These are phyloP conservation scores for Ditylenchus weischeri DNA, from an alignment of 2,888 invertebrate species.

Conservation along the genomic window DNA sequence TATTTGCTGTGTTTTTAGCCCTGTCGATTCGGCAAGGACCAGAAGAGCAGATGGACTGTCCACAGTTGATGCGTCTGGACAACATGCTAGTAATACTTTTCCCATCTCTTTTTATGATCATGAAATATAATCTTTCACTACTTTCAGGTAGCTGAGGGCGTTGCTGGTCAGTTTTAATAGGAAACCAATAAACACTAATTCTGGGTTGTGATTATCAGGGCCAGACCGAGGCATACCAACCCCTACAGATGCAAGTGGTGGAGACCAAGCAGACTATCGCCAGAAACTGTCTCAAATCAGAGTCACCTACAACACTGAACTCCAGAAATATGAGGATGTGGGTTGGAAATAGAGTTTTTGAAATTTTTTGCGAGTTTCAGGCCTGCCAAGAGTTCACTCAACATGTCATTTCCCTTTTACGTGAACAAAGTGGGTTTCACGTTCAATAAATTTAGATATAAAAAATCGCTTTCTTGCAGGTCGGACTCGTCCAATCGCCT, in stretches of 20 bases:
- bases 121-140: too few relatives aligned
- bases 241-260: constrained; percentile 51
- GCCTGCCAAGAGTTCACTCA: constrained; percentile 99
- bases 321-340: constrained; percentile 97
- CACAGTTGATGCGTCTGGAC: constrained; percentile 84
- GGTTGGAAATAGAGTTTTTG: not conserved
- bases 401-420: constrained; percentile 84
- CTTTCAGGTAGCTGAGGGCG: constrained; percentile 75
- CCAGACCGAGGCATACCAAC: constrained; percentile 75
- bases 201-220: constrained; percentile 79
- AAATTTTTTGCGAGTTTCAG: constrained; percentile 59
- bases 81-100: constrained; percentile 75
- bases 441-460: not conserved
- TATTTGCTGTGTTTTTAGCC: constrained; percentile 29
- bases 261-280: constrained; percentile 96
- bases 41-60: constrained; percentile 34
- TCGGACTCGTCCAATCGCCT: constrained; percentile 90
- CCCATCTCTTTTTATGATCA: not conserved
- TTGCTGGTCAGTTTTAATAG: constrained; percentile 72
- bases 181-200: constrained; percentile 2
- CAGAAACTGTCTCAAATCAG: constrained; percentile 97
- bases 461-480: constrained; percentile 55
- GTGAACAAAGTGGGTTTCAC: constrained; percentile 65
- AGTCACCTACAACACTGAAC: constrained; percentile 96
- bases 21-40: constrained; percentile 41